Evolutionary conservation across 2,888 invertebrate species (phyloP).

Genomic region (Molorchus minor): DNA sequence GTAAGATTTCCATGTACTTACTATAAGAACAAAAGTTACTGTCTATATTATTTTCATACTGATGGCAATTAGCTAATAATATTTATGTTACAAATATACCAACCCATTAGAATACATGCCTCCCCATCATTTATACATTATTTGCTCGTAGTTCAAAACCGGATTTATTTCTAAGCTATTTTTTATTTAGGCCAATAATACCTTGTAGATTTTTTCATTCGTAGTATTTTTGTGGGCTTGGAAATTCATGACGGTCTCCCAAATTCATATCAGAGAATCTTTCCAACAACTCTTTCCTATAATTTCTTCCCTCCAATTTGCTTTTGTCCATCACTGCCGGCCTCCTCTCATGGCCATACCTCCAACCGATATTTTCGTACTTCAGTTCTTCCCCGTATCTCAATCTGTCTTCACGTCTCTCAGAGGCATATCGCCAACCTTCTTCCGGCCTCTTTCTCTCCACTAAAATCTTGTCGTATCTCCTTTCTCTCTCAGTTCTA

Average conservation of each 20-base stretch:
- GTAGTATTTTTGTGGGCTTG: conserved; percentile 59
- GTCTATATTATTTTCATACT: no score
- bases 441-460: conserved; percentile 40
- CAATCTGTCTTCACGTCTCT: conserved; percentile 25
- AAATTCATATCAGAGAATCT: conserved; percentile 61
- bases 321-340: conserved; percentile 42
- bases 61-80: no score
- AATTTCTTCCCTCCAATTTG: conserved; percentile 59
- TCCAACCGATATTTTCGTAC: conserved; percentile 37
- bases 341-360: conserved; percentile 43
- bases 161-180: conserved; percentile 2
- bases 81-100: no score
- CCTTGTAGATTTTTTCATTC: conserved; percentile 46
- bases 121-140: no score
- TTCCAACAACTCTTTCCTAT: conserved; percentile 59
- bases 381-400: conserved; percentile 33
- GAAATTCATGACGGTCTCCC: conserved; percentile 59
- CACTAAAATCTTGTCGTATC: conserved; percentile 31
- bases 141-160: conserved; percentile 2
- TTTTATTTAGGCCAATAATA: conserved; percentile 20
- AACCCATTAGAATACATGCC: no score
- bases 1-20: no score
- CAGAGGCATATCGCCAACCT: conserved; percentile 35
- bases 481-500: conserved; percentile 38
- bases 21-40: no score